phyloP scores from a whole-genome alignment of 2,888 invertebrate genomes.

The Ptilodon capucinus region DNA sequence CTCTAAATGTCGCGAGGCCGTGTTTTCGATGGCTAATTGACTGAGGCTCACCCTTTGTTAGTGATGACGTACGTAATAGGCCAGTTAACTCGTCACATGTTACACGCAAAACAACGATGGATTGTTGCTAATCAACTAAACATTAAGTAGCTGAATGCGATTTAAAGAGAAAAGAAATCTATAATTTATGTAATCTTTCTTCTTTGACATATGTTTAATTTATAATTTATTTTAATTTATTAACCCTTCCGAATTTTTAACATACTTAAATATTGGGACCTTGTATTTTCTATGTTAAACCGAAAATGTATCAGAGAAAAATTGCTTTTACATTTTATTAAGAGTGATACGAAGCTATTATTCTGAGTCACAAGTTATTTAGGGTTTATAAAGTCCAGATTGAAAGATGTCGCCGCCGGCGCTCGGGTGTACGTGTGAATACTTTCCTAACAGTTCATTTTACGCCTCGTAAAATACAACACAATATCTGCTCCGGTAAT shows the following conservation, averaged over 20 bases:
- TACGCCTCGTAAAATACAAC: conserved; percentile 63
- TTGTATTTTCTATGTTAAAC: too few relatives aligned
- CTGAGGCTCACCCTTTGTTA: conserved; percentile 71
- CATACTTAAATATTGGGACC: too few relatives aligned
- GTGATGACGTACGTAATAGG: conserved; percentile 43
- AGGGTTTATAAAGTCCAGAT: conserved; percentile 6
- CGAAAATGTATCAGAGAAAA: neutral
- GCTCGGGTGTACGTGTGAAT: conserved; percentile 17
- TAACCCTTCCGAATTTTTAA: too few relatives aligned
- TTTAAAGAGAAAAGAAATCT: too few relatives aligned
- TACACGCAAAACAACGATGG: conserved; percentile 36
- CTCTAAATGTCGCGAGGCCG: conserved; percentile 66
- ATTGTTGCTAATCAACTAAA: conserved; percentile 33
- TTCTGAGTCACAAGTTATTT: neutral
- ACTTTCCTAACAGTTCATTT: conserved; percentile 52
- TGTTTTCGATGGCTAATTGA: conserved; percentile 77
- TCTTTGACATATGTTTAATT: too few relatives aligned
- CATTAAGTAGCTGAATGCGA: conserved; percentile 10
- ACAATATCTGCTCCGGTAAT: conserved; percentile 54
- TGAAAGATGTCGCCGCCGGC: conserved; percentile 5
- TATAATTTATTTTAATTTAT: too few relatives aligned
- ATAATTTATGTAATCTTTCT: too few relatives aligned
- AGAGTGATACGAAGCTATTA: neutral
- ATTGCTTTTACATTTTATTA: neutral
- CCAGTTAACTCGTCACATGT: conserved; percentile 60